Conservation (phyloP, 2,888 invertebrate species). For the Mesoligia furuncula region DNA sequence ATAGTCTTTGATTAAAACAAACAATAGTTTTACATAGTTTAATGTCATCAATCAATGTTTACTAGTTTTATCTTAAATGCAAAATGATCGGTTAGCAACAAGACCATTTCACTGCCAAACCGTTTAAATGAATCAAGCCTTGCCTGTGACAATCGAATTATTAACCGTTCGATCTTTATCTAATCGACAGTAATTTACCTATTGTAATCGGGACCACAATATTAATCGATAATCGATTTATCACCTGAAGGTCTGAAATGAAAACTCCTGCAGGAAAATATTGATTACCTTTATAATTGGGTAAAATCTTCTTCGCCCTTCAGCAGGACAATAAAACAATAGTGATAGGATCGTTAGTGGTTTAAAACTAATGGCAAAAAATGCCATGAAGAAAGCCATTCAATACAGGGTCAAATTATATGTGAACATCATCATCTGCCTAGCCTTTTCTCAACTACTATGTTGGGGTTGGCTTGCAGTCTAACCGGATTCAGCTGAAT, state of each 20-base stretch:
- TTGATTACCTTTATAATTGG: conserved; percentile 2
- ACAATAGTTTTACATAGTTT: conserved; percentile 1
- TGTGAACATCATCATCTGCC: too few species aligned
- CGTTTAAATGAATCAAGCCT: conserved; percentile 41
- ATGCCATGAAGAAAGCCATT: neutral
- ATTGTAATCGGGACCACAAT: conserved; percentile 29
- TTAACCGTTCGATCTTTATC: conserved; percentile 9
- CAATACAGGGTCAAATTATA: neutral
- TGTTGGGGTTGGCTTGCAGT: too few species aligned
- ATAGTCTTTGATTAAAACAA: too few species aligned
- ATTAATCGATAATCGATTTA: conserved; percentile 9
- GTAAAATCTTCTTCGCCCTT: conserved; percentile 7
- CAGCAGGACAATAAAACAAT: conserved; percentile 29
- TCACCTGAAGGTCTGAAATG: conserved; percentile 25
- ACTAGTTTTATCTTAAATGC: neutral
- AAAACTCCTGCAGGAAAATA: conserved; percentile 20
- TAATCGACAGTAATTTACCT: conserved; percentile 31
- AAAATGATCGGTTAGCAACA: conserved; percentile 8
- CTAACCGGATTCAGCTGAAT: too few species aligned
- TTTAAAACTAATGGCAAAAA: too few species aligned
- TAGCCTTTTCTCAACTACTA: too few species aligned
- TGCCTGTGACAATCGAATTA: conserved; percentile 24
- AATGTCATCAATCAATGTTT: neutral
- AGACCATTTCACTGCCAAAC: conserved; percentile 36
- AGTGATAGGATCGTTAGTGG: neutral